Conservation (phyloP, 2,888 invertebrate species). For the Mythimna albipuncta region DNA sequence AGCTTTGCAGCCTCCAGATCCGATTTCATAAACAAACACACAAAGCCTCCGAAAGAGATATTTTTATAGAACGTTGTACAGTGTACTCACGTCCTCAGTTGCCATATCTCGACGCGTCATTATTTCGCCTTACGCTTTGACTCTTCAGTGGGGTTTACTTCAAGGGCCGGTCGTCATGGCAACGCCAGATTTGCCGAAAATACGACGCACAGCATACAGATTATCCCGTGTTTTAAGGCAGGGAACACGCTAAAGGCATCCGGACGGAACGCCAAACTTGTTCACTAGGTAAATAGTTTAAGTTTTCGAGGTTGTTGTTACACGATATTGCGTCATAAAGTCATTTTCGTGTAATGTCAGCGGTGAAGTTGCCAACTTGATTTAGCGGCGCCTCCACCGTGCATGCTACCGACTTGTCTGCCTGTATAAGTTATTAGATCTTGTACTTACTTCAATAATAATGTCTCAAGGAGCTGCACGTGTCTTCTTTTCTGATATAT, state of each 20-base stretch:
- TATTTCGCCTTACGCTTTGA: conserved; percentile 83
- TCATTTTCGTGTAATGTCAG: conserved; percentile 77
- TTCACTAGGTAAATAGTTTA: conserved; percentile 85
- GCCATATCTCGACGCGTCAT: conserved; percentile 84
- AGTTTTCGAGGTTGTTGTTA: conserved; percentile 74
- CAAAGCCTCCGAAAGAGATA: conserved; percentile 49
- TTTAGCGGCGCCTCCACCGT: conserved; percentile 63
- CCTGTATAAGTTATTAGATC: conserved; percentile 36
- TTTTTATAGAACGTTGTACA: conserved; percentile 55
- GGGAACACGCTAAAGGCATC: conserved; percentile 76
- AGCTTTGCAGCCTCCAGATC: conserved; percentile 52
- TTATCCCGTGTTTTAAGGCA: conserved; percentile 74
- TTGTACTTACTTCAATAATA: conserved; percentile 5
- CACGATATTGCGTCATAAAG: conserved; percentile 81
- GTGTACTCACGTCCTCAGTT: conserved; percentile 67
- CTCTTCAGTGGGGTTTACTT: conserved; percentile 75
- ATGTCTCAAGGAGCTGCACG: conserved; percentile 1
- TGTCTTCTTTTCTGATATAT: background rate
- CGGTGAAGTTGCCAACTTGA: conserved; percentile 75
- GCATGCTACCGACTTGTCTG: conserved; percentile 17
- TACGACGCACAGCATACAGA: conserved; percentile 79
- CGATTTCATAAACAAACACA: conserved; percentile 64
- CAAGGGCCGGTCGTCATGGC: conserved; percentile 81
- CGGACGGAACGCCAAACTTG: conserved; percentile 82
- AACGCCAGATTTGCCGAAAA: conserved; percentile 84